Evolutionary conservation across 2,888 invertebrate species (phyloP).

Genomic region (Tetheella fluctuosa): DNA sequence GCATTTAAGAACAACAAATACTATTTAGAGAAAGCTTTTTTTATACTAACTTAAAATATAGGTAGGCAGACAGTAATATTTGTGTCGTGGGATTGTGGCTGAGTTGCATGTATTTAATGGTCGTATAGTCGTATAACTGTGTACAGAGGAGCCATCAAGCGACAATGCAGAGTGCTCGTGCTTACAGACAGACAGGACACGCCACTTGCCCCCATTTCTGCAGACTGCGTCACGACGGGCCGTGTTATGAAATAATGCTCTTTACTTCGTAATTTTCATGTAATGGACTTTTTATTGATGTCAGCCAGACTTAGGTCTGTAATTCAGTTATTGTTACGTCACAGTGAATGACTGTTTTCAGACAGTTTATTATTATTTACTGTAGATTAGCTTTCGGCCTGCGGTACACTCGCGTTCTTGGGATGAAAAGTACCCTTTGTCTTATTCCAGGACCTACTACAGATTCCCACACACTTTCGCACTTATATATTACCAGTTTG

Average conservation of each 20-base stretch:
- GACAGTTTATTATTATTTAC: neutral
- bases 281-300: neutral
- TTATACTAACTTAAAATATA: no score
- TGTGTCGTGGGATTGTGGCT: neutral
- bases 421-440: no score
- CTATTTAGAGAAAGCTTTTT: no score
- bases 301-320: neutral
- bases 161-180: constrained; percentile 28
- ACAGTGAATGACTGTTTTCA: neutral
- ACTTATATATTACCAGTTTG: no score
- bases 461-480: no score
- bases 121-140: neutral
- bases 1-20: no score
- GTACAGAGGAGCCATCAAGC: constrained; percentile 12
- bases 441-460: no score
- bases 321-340: neutral
- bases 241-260: constrained; percentile 21
- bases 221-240: constrained; percentile 23
- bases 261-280: constrained; percentile 4
- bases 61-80: no score
- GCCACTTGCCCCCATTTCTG: constrained; percentile 62
- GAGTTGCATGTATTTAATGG: neutral
- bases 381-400: no score
- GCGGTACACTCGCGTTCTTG: no score
- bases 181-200: constrained; percentile 58